phyloP scores from a whole-genome alignment of 2,113 vertebrate species.

The Machaerirhynchus nigripectus region DNA sequence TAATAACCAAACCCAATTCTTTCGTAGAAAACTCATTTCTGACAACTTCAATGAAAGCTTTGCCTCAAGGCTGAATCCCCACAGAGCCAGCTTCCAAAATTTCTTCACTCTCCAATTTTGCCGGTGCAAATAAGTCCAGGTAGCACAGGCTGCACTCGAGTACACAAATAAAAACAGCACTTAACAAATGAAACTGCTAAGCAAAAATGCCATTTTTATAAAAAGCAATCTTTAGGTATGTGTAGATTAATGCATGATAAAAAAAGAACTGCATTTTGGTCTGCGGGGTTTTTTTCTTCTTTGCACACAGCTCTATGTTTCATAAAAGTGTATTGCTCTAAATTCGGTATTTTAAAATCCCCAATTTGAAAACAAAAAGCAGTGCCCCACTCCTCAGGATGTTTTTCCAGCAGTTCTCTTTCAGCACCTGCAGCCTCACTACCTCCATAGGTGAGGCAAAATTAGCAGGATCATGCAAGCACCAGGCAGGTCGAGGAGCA shows the following conservation, averaged over 20 bases:
- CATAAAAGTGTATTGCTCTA: neutral
- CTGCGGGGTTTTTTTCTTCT: neutral
- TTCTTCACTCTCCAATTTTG: neutral
- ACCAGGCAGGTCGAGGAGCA: neutral
- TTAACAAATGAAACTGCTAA: neutral
- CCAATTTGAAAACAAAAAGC: neutral
- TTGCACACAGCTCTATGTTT: neutral
- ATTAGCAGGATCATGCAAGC: accelerated
- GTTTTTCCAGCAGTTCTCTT: neutral
- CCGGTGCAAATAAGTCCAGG: neutral
- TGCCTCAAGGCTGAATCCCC: neutral
- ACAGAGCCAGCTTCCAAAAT: neutral
- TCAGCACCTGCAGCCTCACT: neutral
- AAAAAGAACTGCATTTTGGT: neutral
- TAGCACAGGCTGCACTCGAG: neutral
- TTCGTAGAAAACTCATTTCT: neutral
- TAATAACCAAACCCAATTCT: neutral
- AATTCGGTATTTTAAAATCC: neutral
- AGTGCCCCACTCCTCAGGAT: neutral
- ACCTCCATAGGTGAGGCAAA: neutral
- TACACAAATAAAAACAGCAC: neutral
- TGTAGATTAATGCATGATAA: neutral
- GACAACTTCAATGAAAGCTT: neutral
- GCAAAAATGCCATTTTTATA: neutral
- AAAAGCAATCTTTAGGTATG: neutral